Evolutionary conservation across 1,140 invertebrate genomes (phyloP).

Genomic region (Atta colombica): DNA sequence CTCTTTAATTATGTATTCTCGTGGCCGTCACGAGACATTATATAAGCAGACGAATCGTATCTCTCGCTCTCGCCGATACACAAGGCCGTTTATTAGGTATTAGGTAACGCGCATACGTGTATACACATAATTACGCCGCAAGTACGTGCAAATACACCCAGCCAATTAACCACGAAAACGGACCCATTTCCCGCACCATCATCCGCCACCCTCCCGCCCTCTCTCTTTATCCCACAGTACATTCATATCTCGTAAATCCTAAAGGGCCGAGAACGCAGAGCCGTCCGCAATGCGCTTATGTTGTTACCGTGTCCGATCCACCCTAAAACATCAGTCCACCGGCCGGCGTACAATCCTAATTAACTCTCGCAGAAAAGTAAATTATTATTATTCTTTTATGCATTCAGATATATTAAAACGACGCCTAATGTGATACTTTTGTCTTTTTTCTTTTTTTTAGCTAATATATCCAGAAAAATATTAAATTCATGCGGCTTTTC

Average conservation of each 20-base stretch:
- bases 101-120: conserved; percentile 55
- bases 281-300: conserved; percentile 40
- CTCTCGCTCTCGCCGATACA: conserved; percentile 34
- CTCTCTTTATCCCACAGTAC: conserved; percentile 45
- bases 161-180: conserved; percentile 74
- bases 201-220: background rate
- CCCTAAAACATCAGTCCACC: conserved; percentile 37
- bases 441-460: background rate
- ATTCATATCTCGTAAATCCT: conserved; percentile 58
- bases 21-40: conserved; percentile 48
- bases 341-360: conserved; percentile 9
- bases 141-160: conserved; percentile 66
- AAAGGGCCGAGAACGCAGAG: conserved; percentile 30
- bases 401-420: background rate
- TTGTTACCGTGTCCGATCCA: conserved; percentile 10
- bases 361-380: conserved; percentile 25
- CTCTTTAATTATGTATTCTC: conserved; percentile 61
- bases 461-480: background rate
- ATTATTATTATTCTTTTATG: background rate
- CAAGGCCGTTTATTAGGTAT: conserved; percentile 64
- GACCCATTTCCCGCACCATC: background rate
- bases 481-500: background rate
- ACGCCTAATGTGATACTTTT: background rate
- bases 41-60: conserved; percentile 68
- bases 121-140: conserved; percentile 46